phyloP scores from a whole-genome alignment of 1,140 invertebrate genomes.

The Carposina sasakii region DNA sequence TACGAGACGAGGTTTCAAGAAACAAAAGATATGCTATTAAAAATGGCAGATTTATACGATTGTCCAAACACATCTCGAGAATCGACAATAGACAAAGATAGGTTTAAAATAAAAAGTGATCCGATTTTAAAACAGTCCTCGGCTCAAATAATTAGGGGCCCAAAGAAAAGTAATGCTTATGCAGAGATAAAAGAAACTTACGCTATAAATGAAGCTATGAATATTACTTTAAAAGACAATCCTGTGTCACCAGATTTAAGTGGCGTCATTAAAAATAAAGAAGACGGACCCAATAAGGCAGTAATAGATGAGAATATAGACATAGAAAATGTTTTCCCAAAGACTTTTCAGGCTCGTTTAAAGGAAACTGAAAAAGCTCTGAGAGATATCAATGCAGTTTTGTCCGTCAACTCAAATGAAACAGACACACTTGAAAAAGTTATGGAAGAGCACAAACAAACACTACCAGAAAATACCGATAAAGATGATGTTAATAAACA shows the following conservation, averaged over 20 bases:
- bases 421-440: constrained; percentile 10
- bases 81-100: constrained; percentile 4
- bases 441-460: background rate
- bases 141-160: constrained; percentile 30
- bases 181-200: constrained; percentile 49
- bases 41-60: constrained; percentile 55
- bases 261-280: constrained; percentile 18
- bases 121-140: constrained; percentile 52
- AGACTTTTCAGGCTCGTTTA: constrained; percentile 44
- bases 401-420: constrained; percentile 18
- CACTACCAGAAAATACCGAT: constrained; percentile 1
- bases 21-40: constrained; percentile 53
- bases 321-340: constrained; percentile 32
- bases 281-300: constrained; percentile 9
- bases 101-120: constrained; percentile 22
- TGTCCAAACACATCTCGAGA: constrained; percentile 21
- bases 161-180: constrained; percentile 27
- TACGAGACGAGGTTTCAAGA: constrained; percentile 59
- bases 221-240: constrained; percentile 50
- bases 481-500: background rate
- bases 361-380: constrained; percentile 53
- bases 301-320: constrained; percentile 14
- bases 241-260: constrained; percentile 35
- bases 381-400: constrained; percentile 42
- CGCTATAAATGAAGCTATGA: constrained; percentile 51